These are phyloP conservation scores for Drosophila demipolita DNA, from an alignment of 2,888 invertebrate genomes.

Conservation along the genomic window DNA sequence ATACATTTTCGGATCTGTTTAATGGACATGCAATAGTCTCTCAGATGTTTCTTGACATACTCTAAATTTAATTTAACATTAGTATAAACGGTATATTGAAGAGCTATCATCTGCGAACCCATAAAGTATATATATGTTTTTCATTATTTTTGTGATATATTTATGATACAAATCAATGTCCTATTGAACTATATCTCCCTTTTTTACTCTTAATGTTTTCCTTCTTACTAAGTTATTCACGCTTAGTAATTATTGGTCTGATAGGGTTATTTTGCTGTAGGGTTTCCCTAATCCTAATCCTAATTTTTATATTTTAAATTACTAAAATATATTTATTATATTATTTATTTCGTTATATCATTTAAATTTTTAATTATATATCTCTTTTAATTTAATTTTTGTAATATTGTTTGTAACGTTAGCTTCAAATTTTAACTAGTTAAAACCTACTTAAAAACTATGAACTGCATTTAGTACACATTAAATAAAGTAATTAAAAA, in stretches of 20 bases:
- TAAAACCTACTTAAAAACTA: not conserved
- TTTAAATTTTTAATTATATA: not conserved
- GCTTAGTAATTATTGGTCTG: not conserved
- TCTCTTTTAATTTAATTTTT: not conserved
- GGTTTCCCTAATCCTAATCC: not conserved
- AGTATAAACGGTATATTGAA: not conserved
- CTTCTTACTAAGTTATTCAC: not conserved
- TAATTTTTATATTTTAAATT: too few species aligned
- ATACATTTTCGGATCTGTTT: not conserved
- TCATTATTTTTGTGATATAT: not conserved
- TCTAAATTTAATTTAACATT: not conserved
- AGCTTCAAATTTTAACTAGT: not conserved
- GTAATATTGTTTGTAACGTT: not conserved
- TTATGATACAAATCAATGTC: not conserved
- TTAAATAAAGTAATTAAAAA: not conserved
- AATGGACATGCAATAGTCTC: conserved; percentile 19
- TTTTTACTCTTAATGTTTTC: not conserved
- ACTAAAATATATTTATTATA: not conserved
- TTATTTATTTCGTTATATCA: not conserved
- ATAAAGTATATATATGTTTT: not conserved
- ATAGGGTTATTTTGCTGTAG: not conserved
- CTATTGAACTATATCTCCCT: not conserved
- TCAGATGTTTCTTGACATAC: not conserved
- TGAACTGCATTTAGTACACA: not conserved
- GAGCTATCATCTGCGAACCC: not conserved